These are phyloP conservation scores for Lagenorhynchus albirostris DNA, from an alignment of 2,113 vertebrate species.

Conservation along the genomic window DNA sequence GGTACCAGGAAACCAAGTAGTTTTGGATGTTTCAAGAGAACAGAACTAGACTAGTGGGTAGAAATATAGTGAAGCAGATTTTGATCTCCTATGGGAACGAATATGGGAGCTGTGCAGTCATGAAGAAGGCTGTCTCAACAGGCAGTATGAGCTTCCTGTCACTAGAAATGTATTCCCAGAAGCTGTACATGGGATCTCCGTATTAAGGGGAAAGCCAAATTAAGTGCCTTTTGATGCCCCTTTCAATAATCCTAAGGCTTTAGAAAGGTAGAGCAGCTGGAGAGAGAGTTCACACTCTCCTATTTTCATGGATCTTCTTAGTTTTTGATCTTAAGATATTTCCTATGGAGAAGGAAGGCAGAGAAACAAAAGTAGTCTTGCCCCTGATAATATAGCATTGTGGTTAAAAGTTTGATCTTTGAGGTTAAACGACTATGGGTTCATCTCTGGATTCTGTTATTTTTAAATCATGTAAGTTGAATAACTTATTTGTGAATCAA, in stretches of 20 bases:
- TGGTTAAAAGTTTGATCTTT: not conserved
- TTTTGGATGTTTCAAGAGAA: not conserved
- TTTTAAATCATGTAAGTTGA: not conserved
- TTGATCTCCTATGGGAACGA: not conserved
- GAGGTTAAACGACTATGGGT: not conserved
- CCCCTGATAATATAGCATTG: not conserved
- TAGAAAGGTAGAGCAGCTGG: not conserved
- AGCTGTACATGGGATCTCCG: not conserved
- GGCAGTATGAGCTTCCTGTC: not conserved
- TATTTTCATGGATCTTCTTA: not conserved
- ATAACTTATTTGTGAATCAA: not conserved
- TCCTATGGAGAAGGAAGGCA: not conserved
- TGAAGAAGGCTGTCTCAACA: not conserved
- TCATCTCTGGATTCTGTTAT: not conserved
- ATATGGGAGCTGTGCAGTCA: not conserved
- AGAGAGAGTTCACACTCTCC: not conserved
- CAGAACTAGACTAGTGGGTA: not conserved
- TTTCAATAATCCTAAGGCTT: not conserved
- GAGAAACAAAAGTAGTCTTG: not conserved
- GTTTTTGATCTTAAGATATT: not conserved
- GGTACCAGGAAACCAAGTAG: not conserved
- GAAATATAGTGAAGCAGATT: not conserved
- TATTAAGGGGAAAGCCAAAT: not conserved
- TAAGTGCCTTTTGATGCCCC: not conserved
- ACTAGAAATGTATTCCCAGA: not conserved